A percentile compares a stretch with the other conserved stretches of the same genome.
Evolutionary conservation across 2,888 invertebrate species (phyloP).

Genomic region (Himalopsyche tibetana): DNA sequence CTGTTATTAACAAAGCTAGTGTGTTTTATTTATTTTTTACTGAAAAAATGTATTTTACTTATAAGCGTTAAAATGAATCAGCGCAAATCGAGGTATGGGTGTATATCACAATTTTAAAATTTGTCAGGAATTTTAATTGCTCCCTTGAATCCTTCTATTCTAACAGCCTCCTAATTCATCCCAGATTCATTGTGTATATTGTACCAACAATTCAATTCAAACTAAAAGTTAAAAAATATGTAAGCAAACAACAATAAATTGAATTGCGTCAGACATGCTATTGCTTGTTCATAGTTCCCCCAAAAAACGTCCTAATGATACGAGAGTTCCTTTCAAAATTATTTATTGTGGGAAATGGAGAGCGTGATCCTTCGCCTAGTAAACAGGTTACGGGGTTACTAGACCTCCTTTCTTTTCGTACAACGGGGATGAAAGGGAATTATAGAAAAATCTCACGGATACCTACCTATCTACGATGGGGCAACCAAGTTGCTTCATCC

Average conservation of each 20-base stretch:
- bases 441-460: slow-evolving; percentile 37
- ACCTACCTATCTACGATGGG: neutral
- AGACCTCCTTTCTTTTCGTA: slow-evolving; percentile 20
- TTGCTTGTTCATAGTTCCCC: neutral
- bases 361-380: slow-evolving; percentile 32
- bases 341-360: slow-evolving; percentile 37
- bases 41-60: too few relatives aligned
- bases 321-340: slow-evolving; percentile 20
- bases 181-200: neutral
- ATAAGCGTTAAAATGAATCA: too few relatives aligned
- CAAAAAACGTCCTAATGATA: neutral
- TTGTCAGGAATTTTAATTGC: too few relatives aligned
- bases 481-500: neutral
- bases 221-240: neutral
- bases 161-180: neutral
- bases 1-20: too few relatives aligned
- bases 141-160: too few relatives aligned
- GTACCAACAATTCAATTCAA: slow-evolving; percentile 1
- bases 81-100: too few relatives aligned
- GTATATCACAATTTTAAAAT: too few relatives aligned
- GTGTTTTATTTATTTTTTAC: too few relatives aligned
- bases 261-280: neutral
- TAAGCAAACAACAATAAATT: too few relatives aligned
- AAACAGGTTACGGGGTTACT: slow-evolving; percentile 40
- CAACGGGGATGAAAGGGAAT: slow-evolving; percentile 38